Conservation (phyloP, 1,140 invertebrate species). For the Cydia amplana region DNA sequence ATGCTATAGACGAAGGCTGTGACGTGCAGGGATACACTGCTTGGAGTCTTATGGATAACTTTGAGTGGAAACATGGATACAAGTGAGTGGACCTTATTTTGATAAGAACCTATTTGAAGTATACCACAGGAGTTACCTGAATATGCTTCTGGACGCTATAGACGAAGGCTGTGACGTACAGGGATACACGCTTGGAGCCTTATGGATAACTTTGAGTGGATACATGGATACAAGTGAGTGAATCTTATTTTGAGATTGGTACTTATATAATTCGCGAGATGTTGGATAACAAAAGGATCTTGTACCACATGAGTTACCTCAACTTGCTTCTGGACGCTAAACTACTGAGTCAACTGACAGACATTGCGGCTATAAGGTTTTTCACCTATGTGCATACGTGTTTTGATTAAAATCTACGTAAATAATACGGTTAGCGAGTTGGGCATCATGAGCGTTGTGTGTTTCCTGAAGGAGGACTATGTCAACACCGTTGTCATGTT, state of each 20-base stretch:
- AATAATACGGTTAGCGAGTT: too few relatives aligned
- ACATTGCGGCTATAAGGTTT: too few relatives aligned
- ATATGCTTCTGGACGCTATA: slow-evolving; percentile 84
- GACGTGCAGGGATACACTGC: slow-evolving; percentile 84
- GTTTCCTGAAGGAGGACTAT: too few relatives aligned
- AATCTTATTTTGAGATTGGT: not conserved
- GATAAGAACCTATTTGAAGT: too few relatives aligned
- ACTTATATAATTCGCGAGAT: too few relatives aligned
- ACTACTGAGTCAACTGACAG: not conserved
- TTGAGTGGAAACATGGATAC: slow-evolving; percentile 85
- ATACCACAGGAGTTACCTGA: slow-evolving; percentile 80
- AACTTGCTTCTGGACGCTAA: too few relatives aligned
- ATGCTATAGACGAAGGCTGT: slow-evolving; percentile 84
- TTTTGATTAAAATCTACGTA: too few relatives aligned
- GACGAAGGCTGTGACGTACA: slow-evolving; percentile 84
- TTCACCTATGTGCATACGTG: too few relatives aligned
- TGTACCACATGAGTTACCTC: too few relatives aligned
- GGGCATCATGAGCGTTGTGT: too few relatives aligned
- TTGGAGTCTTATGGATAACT: slow-evolving; percentile 88
- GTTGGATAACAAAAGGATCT: too few relatives aligned
- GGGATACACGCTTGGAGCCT: slow-evolving; percentile 86
- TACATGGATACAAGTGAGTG: slow-evolving; percentile 59
- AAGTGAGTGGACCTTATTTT: slow-evolving; percentile 60
- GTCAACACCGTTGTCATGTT: too few relatives aligned
- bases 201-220: slow-evolving; percentile 88